These are phyloP conservation scores for Euphydryas editha DNA, from an alignment of 2,888 invertebrate species.

Conservation along the genomic window DNA sequence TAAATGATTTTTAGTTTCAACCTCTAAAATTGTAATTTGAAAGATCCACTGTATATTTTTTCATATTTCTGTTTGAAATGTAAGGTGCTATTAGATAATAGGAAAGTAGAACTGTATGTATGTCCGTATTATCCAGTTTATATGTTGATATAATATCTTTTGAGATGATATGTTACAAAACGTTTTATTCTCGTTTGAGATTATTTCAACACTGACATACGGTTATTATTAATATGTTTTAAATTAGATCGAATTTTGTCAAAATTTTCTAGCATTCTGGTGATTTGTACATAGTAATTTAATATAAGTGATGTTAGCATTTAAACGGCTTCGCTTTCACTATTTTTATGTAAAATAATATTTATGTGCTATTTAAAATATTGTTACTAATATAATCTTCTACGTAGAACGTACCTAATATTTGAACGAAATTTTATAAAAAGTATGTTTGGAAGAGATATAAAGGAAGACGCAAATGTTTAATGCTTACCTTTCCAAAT, in stretches of 20 bases:
- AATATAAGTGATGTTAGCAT: conserved; percentile 79
- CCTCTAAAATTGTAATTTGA: neutral
- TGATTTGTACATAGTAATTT: conserved; percentile 82
- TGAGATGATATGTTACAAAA: neutral
- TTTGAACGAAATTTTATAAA: conserved; percentile 17
- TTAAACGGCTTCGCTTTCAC: conserved; percentile 76
- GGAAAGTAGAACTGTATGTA: neutral
- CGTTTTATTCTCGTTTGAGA: conserved; percentile 5
- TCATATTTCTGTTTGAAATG: neutral
- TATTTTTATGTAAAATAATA: conserved; percentile 81
- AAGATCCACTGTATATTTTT: neutral
- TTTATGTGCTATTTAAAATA: conserved; percentile 81
- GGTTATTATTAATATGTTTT: neutral
- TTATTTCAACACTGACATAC: conserved; percentile 21
- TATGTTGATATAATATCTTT: conserved; percentile 19
- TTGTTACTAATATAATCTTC: conserved; percentile 58
- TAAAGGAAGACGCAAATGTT: neutral
- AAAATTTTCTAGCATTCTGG: conserved; percentile 66
- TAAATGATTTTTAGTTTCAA: neutral
- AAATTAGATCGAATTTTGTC: conserved; percentile 16
- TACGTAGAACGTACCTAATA: conserved; percentile 42
- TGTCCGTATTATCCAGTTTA: neutral
- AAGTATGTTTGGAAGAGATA: neutral
- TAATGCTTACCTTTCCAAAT: conserved; percentile 12
- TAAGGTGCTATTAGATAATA: conserved; percentile 13